Evolutionary conservation across 2,888 invertebrate genomes (phyloP), one percentile per base, ranked within the genome.

Genomic region (Eremobia ochroleuca): DNA sequence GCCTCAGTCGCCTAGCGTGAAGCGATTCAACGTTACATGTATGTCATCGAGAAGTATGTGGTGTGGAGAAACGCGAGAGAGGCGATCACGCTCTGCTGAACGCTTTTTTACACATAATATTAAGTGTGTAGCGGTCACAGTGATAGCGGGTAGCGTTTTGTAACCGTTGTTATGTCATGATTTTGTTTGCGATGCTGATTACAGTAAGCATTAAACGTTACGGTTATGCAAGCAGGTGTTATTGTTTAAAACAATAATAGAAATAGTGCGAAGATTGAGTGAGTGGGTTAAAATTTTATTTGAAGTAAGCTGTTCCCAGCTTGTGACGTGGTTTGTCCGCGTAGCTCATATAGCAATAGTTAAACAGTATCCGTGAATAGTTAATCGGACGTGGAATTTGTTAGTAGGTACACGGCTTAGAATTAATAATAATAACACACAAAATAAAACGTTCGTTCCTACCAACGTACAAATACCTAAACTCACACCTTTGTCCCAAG

Each of bases 11-110:
- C 90, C 87, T 92, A 94, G 95, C 95, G 95, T 95, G 95, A 95
- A 93, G 94, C 92, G 93, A 93, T 93, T 91, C 90, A 87, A 85
- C 87, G 77, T 89, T 91, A 93, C 94, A 95, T 94, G 94, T 96
- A 94, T 95, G 96, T 95, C 95, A 94, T 92, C 92, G 89, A 92
- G 93, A 96, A 96, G 93, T 94, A 96, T 95, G 96, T 93, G 91
- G 91, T 90, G 94, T 92, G 94, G 96, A 94, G 96, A 96, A 96
- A 97, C 95, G 95, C 94, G 94, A 93, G 93, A 94, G 94, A 92
- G 91, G 92, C 89, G 85, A 82, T 86, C 91, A 95, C 94, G 96
- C 91, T 96, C 90, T 90, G 94, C 82, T 94, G 95, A 87, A 73
- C 91, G 91, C 92, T 91, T 95, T 95, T 95, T 95, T 93, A 90